A percentile compares a stretch with the other conserved stretches of the same genome.
These are phyloP conservation scores for Metopolophium dirhodum DNA, from an alignment of 1,140 invertebrate species.

Conservation along the genomic window DNA sequence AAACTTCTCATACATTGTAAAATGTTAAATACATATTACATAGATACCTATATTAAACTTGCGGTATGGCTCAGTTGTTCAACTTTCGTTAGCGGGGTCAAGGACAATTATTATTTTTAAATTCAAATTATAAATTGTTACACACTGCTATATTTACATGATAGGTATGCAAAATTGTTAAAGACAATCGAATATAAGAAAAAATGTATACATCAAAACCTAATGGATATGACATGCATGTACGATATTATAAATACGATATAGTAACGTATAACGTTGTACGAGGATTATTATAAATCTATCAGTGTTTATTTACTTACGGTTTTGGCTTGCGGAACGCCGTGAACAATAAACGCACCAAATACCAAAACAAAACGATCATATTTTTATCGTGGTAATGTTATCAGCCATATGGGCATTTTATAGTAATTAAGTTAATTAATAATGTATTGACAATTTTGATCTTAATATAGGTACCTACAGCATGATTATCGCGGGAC, in stretches of 20 bases:
- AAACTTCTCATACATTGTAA: background rate
- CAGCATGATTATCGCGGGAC: background rate
- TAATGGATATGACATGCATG: background rate
- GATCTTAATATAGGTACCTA: background rate
- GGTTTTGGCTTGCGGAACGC: constrained; percentile 7
- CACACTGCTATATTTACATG: background rate
- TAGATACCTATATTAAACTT: too few relatives aligned
- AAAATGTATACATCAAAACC: too few relatives aligned
- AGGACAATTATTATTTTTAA: background rate
- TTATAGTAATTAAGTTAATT: background rate
- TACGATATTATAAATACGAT: background rate
- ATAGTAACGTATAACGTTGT: background rate
- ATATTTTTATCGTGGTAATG: background rate
- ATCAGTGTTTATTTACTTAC: constrained; percentile 30
- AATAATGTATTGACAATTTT: background rate
- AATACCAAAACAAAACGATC: constrained; percentile 56
- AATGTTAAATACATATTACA: background rate
- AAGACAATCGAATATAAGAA: too few relatives aligned
- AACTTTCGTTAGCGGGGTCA: background rate
- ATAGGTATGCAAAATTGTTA: background rate
- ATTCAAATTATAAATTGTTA: background rate
- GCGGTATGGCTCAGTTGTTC: too few relatives aligned
- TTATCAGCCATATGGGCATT: background rate
- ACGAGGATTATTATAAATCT: background rate
- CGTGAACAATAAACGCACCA: constrained; percentile 57